Percentiles rank a stretch among this genome's conserved stretches.
phyloP scores from a whole-genome alignment of 2,113 vertebrate species.

The Anser cygnoides region DNA sequence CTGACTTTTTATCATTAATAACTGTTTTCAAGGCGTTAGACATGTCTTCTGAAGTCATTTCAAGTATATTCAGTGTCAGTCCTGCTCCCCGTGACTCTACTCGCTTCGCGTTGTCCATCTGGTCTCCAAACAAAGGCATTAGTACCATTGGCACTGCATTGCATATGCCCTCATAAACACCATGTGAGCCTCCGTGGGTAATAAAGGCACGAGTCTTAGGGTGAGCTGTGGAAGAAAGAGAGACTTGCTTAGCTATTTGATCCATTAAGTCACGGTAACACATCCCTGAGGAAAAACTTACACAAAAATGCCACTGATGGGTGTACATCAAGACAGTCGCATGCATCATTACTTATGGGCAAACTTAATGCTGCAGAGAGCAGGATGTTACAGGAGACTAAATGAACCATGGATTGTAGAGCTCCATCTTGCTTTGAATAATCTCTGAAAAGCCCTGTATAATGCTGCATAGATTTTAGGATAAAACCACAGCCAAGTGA shows the following conservation, averaged over 20 bases:
- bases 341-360: neutral
- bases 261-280: neutral
- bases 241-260: neutral
- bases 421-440: neutral
- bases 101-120: constrained; percentile 87
- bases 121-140: constrained; percentile 87
- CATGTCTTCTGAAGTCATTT: constrained; percentile 82
- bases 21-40: constrained; percentile 81
- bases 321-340: neutral
- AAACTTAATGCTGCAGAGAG: neutral
- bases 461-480: neutral
- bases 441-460: neutral
- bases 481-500: neutral
- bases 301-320: no score
- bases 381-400: neutral
- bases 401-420: neutral
- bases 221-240: constrained; percentile 78
- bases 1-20: constrained; percentile 87
- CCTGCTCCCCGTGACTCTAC: constrained; percentile 83
- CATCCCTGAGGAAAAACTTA: neutral
- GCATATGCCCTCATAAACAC: constrained; percentile 91
- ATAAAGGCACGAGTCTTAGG: constrained; percentile 89
- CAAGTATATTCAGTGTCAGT: constrained; percentile 79
- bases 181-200: constrained; percentile 90
- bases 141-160: constrained; percentile 91